Conservation (phyloP, 1,140 invertebrate species). For the Triops cancriformis region DNA sequence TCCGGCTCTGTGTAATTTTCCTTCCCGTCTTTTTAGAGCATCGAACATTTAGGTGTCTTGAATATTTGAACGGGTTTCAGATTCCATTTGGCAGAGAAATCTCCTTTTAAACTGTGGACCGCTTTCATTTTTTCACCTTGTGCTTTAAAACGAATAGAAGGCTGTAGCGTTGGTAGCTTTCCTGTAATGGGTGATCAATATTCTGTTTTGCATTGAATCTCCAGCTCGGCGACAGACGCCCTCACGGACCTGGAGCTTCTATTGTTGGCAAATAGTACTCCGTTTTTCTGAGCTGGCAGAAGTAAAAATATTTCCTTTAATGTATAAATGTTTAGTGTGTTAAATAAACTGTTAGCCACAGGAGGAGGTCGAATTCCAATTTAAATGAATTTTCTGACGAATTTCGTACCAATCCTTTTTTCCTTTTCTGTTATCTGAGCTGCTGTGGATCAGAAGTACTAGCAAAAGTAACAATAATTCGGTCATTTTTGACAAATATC, state of each 20-base stretch:
- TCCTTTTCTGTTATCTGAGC: too few relatives aligned
- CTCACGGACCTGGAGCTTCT: not conserved
- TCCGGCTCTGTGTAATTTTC: not conserved
- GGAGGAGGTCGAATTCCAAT: too few relatives aligned
- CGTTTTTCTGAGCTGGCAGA: not conserved
- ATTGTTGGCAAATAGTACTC: not conserved
- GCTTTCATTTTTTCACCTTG: not conserved
- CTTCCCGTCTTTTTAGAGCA: not conserved
- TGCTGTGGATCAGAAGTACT: too few relatives aligned
- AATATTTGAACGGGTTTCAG: not conserved
- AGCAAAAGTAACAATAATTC: too few relatives aligned
- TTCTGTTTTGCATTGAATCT: not conserved
- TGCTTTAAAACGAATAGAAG: not conserved
- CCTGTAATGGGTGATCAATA: not conserved
- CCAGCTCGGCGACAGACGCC: not conserved
- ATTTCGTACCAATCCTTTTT: too few relatives aligned
- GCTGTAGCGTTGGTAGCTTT: not conserved
- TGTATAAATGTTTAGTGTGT: too few relatives aligned
- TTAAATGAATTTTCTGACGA: too few relatives aligned
- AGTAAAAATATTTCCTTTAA: not conserved
- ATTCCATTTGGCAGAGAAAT: not conserved
- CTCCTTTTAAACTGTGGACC: not conserved
- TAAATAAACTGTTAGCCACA: too few relatives aligned
- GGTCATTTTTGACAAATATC: too few relatives aligned
- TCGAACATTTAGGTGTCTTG: not conserved